Conservation (phyloP, 2,888 invertebrate genomes). For the Spodoptera picta region DNA sequence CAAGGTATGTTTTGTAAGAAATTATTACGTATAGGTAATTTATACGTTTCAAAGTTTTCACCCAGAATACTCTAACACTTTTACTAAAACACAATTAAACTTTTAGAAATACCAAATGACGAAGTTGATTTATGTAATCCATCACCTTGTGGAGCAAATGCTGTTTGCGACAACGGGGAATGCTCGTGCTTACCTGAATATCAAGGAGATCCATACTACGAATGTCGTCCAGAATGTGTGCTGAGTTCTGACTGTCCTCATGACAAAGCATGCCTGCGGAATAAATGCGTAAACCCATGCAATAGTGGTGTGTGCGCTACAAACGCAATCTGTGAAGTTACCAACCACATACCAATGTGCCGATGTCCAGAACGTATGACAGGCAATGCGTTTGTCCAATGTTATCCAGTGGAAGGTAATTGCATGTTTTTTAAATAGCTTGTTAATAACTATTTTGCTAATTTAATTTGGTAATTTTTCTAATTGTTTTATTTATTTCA, state of each 20-base stretch:
- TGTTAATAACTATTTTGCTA: not conserved
- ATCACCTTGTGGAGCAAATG: constrained; percentile 91
- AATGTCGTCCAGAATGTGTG: constrained; percentile 92
- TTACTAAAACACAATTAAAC: constrained; percentile 13
- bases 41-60: not conserved
- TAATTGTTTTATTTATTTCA: constrained; percentile 60
- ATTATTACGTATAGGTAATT: not conserved
- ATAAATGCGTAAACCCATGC: constrained; percentile 92
- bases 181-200: constrained; percentile 90
- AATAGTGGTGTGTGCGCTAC: constrained; percentile 91
- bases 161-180: constrained; percentile 87
- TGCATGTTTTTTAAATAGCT: constrained; percentile 5
- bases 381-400: constrained; percentile 91
- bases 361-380: constrained; percentile 91
- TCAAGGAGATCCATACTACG: constrained; percentile 91
- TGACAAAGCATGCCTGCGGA: constrained; percentile 90
- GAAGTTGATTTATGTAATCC: constrained; percentile 89
- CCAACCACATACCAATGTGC: constrained; percentile 92
- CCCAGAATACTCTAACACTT: too few relatives aligned
- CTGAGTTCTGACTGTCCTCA: constrained; percentile 90
- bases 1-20: constrained; percentile 75
- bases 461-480: not conserved
- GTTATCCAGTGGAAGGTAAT: constrained; percentile 83
- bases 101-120: constrained; percentile 71
- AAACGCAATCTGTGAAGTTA: constrained; percentile 92